Evolutionary conservation across 2,888 invertebrate species (phyloP).

Genomic region (Baronia brevicornis): DNA sequence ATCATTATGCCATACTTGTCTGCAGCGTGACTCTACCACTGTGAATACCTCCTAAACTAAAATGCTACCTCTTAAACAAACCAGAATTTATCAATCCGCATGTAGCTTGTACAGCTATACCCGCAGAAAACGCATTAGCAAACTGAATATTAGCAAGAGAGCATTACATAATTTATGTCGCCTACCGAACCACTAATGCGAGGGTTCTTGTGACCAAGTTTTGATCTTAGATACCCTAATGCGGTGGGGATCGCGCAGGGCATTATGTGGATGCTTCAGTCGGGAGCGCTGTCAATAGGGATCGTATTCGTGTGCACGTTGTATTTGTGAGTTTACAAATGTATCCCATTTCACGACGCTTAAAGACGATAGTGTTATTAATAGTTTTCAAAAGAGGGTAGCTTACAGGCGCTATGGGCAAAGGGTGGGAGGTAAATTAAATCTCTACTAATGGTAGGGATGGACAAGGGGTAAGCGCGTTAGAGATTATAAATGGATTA

Average conservation of each 20-base stretch:
- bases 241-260: slow-evolving; percentile 3
- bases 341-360: slow-evolving; percentile 6
- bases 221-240: slow-evolving; percentile 11
- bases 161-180: background rate
- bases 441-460: too few species aligned
- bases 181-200: slow-evolving; percentile 4
- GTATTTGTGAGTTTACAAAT: slow-evolving; percentile 3
- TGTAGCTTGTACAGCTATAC: too few species aligned
- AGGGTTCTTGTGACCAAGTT: background rate
- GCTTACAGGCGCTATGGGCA: too few species aligned
- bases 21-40: too few species aligned
- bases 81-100: too few species aligned
- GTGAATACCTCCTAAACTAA: too few species aligned
- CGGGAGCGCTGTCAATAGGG: slow-evolving; percentile 3
- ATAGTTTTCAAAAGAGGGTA: slow-evolving; percentile 4
- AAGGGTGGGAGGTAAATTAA: too few species aligned
- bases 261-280: background rate
- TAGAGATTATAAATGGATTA: too few species aligned
- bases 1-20: too few species aligned
- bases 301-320: slow-evolving; percentile 1
- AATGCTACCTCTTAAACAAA: too few species aligned
- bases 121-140: too few species aligned
- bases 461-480: too few species aligned
- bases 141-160: background rate
- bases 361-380: slow-evolving; percentile 6